Evolutionary conservation across 2,797 vertebrate genomes (phyloP).

Genomic region (Enteromius radiatus): DNA sequence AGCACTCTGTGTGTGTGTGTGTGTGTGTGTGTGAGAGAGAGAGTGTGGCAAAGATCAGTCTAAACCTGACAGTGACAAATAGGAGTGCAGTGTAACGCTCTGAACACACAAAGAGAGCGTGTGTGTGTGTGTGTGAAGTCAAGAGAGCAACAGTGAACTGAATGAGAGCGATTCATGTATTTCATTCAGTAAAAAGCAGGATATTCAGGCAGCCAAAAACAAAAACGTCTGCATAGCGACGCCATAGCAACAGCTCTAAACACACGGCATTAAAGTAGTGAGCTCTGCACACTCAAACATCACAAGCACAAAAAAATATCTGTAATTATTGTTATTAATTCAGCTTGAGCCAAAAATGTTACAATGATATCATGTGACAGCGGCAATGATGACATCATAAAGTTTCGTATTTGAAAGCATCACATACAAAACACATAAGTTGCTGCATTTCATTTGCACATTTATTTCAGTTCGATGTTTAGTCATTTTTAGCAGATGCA

Average conservation of each 20-base stretch:
- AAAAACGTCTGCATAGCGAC: neutral
- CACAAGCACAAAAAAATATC: neutral
- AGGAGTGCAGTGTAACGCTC: neutral
- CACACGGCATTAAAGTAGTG: too few relatives aligned
- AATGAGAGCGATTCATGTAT: neutral
- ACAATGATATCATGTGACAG: neutral
- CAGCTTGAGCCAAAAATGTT: neutral
- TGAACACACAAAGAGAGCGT: neutral
- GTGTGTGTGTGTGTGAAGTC: neutral
- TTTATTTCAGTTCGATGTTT: neutral
- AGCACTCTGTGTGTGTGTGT: conserved; percentile 1
- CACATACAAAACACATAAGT: neutral
- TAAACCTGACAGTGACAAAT: conserved; percentile 46
- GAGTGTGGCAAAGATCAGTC: conserved; percentile 28
- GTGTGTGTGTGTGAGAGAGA: neutral
- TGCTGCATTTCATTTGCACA: neutral
- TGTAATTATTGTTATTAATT: neutral
- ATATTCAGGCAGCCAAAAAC: neutral
- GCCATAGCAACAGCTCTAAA: neutral
- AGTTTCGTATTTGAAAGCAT: neutral
- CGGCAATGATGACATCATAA: neutral
- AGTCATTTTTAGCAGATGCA: neutral
- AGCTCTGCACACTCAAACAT: neutral
- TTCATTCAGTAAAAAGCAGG: conserved; percentile 31
- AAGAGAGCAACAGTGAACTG: conserved; percentile 1